Percentiles rank a stretch among this genome's conserved stretches.
Evolutionary conservation across 2,113 vertebrate genomes (phyloP).

Genomic region (Ginglymostoma cirratum): DNA sequence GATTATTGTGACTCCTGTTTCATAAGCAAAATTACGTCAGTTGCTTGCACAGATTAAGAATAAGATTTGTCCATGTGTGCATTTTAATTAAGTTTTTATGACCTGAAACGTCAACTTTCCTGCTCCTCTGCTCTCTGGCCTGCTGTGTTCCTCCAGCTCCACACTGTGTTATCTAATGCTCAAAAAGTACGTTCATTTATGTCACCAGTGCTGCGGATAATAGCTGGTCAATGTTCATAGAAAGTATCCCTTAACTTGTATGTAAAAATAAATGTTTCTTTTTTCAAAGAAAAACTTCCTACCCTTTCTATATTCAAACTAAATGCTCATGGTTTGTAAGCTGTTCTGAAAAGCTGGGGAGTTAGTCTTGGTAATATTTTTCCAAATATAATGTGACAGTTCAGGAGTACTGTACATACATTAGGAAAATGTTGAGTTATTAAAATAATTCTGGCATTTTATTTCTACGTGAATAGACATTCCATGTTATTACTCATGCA

Average conservation of each 20-base stretch:
- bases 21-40: not conserved
- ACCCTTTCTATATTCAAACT: not conserved
- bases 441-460: not conserved
- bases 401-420: not conserved
- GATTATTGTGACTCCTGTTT: not conserved
- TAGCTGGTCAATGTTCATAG: not conserved
- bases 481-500: not conserved
- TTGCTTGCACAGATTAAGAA: not conserved
- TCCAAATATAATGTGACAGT: not conserved
- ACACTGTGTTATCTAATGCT: not conserved
- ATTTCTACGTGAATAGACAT: not conserved
- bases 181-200: not conserved
- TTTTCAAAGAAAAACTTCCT: not conserved
- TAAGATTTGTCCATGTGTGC: not conserved
- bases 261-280: not conserved
- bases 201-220: not conserved
- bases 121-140: no score
- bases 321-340: not conserved
- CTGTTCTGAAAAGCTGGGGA: not conserved
- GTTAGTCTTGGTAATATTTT: not conserved
- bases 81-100: not conserved
- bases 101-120: no score
- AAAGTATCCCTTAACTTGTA: not conserved
- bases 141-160: no score
- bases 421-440: not conserved